These are phyloP conservation scores for Drosophila macrospina DNA, from an alignment of 2,888 invertebrate genomes.

Conservation along the genomic window DNA sequence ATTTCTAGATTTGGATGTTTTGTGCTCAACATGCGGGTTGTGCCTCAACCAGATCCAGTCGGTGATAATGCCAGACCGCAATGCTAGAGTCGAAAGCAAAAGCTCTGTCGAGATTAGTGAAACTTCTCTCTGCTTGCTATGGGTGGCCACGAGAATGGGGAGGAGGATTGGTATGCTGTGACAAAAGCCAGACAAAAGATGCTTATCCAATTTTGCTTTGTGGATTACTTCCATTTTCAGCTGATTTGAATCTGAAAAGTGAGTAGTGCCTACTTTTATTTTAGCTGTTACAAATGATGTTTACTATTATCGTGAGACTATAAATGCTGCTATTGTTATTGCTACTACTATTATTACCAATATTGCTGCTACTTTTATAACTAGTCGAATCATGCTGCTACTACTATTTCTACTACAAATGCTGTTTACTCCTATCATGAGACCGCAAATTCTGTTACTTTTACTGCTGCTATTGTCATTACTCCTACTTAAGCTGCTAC, in stretches of 20 bases:
- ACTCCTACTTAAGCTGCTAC: background rate
- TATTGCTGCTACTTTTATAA: background rate
- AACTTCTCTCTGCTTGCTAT: background rate
- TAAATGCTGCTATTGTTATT: background rate
- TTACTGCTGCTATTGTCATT: background rate
- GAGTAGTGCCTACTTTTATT: background rate
- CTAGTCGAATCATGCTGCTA: too few relatives aligned
- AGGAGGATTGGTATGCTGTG: background rate
- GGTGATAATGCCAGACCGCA: slow-evolving; percentile 43
- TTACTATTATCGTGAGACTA: background rate
- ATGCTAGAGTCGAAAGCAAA: slow-evolving; percentile 9
- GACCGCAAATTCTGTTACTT: background rate
- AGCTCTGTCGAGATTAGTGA: slow-evolving; percentile 1
- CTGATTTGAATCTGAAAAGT: slow-evolving; percentile 8
- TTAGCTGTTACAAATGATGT: background rate
- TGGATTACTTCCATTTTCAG: background rate
- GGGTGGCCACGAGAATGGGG: background rate
- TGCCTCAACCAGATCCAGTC: slow-evolving; percentile 21
- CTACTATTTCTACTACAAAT: background rate
- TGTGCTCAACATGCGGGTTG: slow-evolving; percentile 40
- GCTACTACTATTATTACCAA: background rate
- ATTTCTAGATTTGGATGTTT: slow-evolving; percentile 28
- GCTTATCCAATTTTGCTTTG: slow-evolving; percentile 18
- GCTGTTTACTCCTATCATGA: background rate
- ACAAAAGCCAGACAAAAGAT: slow-evolving; percentile 24